Evolutionary conservation across 2,797 vertebrate genomes (phyloP).

Genomic region (Chelmon rostratus): DNA sequence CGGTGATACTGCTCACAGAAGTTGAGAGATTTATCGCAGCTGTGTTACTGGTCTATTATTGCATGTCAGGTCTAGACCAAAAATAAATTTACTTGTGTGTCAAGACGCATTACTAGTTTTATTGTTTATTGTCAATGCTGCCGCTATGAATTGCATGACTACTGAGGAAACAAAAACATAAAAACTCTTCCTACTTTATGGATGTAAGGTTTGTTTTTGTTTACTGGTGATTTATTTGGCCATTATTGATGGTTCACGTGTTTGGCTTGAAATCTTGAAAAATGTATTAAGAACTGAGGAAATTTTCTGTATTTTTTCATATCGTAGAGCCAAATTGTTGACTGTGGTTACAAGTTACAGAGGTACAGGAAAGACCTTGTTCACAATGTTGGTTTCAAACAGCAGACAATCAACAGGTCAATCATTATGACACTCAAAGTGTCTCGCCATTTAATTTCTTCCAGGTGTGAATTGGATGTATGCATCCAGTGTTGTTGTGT

Average conservation of each 20-base stretch:
- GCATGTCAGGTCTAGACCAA: no score
- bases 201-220: background rate
- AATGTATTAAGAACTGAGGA: background rate
- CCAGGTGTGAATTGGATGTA: slow-evolving; percentile 8
- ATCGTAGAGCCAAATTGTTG: background rate
- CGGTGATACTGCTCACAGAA: background rate
- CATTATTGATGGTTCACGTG: background rate
- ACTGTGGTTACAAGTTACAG: background rate
- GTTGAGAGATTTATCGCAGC: no score
- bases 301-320: background rate
- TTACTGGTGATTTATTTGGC: background rate
- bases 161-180: no score
- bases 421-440: slow-evolving; percentile 8
- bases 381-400: background rate
- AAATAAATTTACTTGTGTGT: background rate
- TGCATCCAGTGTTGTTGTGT: slow-evolving; percentile 9
- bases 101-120: background rate
- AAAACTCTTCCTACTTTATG: background rate
- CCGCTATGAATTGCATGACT: no score
- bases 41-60: background rate
- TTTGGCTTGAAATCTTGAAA: background rate
- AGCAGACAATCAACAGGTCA: background rate
- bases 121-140: no score
- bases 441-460: background rate
- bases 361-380: background rate